Evolutionary conservation across 1,140 invertebrate species (phyloP).

Genomic region (Colletes gigas): DNA sequence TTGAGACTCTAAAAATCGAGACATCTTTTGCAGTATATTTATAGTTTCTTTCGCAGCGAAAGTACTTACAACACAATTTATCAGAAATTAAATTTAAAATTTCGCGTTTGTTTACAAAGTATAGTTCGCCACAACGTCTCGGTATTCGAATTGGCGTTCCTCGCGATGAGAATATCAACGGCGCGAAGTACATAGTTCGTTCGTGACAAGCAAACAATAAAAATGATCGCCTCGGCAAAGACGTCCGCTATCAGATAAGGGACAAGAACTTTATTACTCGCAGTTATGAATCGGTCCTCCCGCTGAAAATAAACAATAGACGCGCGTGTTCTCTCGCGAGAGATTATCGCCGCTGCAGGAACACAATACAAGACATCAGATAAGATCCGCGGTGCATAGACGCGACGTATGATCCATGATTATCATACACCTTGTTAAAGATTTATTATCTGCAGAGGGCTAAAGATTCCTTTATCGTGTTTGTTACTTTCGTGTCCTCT

Average conservation of each 20-base stretch:
- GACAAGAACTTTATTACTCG: slow-evolving; percentile 60
- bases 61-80: no score
- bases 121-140: slow-evolving; percentile 27
- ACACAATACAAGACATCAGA: slow-evolving; percentile 55
- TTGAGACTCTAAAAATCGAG: no score
- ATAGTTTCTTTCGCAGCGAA: no score
- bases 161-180: slow-evolving; percentile 5
- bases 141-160: slow-evolving; percentile 24
- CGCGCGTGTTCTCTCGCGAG: slow-evolving; percentile 33
- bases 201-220: slow-evolving; percentile 44
- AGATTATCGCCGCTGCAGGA: slow-evolving; percentile 50
- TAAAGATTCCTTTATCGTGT: neutral
- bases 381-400: slow-evolving; percentile 21
- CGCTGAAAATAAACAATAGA: slow-evolving; percentile 57
- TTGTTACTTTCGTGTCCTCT: no score
- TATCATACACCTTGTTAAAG: slow-evolving; percentile 44
- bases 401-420: slow-evolving; percentile 46
- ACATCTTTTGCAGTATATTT: no score
- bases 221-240: slow-evolving; percentile 21
- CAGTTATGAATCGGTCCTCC: slow-evolving; percentile 56
- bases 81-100: neutral
- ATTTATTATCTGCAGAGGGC: slow-evolving; percentile 19
- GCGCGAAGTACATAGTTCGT: slow-evolving; percentile 8
- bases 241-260: slow-evolving; percentile 56
- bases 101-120: slow-evolving; percentile 24